Percentiles rank a stretch among this genome's conserved stretches.
phyloP scores from a whole-genome alignment of 1,140 invertebrate genomes.

The Calycopis cecrops region DNA sequence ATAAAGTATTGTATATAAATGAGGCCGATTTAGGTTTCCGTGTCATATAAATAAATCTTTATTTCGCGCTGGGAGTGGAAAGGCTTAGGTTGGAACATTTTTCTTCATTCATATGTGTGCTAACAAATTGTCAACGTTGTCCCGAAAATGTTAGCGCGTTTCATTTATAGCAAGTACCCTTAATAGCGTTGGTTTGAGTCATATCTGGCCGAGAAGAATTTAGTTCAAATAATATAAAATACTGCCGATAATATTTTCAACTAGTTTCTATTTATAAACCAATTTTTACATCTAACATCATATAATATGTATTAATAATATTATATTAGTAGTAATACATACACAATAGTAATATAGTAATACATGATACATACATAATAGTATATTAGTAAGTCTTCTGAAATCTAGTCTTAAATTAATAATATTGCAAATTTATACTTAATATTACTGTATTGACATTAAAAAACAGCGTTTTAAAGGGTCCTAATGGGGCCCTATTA shows the following conservation, averaged over 20 bases:
- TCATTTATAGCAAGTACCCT: slow-evolving; percentile 31
- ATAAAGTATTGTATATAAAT: slow-evolving; percentile 7
- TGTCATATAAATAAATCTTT: slow-evolving; percentile 67
- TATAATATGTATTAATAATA: too few relatives aligned
- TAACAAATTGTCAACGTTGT: slow-evolving; percentile 39
- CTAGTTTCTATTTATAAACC: too few relatives aligned
- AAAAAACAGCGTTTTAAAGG: too few relatives aligned
- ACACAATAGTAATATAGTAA: too few relatives aligned
- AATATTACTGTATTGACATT: too few relatives aligned
- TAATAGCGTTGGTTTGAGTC: neutral
- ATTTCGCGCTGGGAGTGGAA: slow-evolving; percentile 51
- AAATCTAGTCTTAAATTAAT: too few relatives aligned
- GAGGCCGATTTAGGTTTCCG: slow-evolving; percentile 26
- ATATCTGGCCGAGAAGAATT: neutral
- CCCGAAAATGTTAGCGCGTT: slow-evolving; percentile 28
- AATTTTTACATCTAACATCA: too few relatives aligned
- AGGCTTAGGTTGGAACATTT: slow-evolving; percentile 66
- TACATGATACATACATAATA: too few relatives aligned
- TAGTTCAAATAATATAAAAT: neutral
- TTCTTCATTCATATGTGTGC: slow-evolving; percentile 66
- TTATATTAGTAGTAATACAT: too few relatives aligned
- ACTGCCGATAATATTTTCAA: neutral
- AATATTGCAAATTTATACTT: too few relatives aligned
- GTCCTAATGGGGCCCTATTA: too few relatives aligned
- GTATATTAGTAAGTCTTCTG: too few relatives aligned